These are phyloP conservation scores for Arvicanthis niloticus DNA, from an alignment of 2,113 vertebrate genomes.

Conservation along the genomic window DNA sequence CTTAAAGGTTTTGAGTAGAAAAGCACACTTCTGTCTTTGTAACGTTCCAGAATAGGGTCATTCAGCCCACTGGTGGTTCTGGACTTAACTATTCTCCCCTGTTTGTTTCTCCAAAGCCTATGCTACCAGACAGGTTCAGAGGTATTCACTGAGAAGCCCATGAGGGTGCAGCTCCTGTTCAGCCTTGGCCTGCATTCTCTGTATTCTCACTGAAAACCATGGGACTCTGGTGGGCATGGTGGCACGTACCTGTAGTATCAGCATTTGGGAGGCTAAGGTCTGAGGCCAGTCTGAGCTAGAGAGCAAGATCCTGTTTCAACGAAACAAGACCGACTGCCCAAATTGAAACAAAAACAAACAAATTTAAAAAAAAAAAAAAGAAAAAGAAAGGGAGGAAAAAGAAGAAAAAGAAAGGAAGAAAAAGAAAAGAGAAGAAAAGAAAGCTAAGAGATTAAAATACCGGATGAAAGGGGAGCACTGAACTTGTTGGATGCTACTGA, in stretches of 20 bases:
- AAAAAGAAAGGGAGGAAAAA: neutral
- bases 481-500: neutral
- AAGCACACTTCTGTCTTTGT: neutral
- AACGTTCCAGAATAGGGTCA: neutral
- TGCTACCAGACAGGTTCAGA: neutral
- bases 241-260: neutral
- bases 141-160: neutral
- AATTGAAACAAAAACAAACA: neutral
- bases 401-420: neutral
- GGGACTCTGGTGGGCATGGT: neutral
- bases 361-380: neutral
- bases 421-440: neutral
- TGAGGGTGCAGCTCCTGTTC: neutral
- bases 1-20: neutral
- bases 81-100: too few relatives aligned
- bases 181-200: neutral
- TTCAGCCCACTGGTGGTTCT: neutral
- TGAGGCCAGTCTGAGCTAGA: neutral
- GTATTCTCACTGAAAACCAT: neutral
- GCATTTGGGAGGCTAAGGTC: neutral
- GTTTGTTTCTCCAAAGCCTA: neutral
- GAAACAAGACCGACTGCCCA: neutral
- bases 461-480: neutral
- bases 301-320: neutral
- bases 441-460: conserved; percentile 51